Base-by-base conservation (phyloP, 2,888 invertebrate species). In the Invenusta paracnida region DNA sequence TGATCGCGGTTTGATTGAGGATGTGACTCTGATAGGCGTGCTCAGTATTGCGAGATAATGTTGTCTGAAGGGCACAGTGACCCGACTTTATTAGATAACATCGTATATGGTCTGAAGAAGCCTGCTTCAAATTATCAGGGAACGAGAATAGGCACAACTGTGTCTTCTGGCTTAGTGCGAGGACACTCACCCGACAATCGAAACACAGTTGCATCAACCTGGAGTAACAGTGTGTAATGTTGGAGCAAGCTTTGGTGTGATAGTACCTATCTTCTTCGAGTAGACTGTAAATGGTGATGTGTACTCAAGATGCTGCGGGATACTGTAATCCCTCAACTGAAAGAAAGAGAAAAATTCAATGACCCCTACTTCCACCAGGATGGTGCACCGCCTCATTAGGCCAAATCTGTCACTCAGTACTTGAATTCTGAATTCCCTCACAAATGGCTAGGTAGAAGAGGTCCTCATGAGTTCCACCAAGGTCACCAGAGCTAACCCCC, bases 361-460 rank as follows among this genome's bases (percentile, higher is more conserved):
- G 73, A 73, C 73, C 73, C 23, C 73, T 73, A 73, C 73, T 73
- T 73, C 73, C 23, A 73, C 2, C 27, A 73, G 27, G 73, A 23
- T 73, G 73, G 73, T 5, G 73, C 73, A 25, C 73, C 73, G 5
- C 48, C 73, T 23, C 73, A 73, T n/a, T 73, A 73, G 5, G 73
- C 73, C 73, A 73, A 73, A 73, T 73, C 23, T 73, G 73, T 73
- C 73, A 13, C 27, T 25, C 73, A 73, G 73, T 73, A 73, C 73
- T 73, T 73, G 11, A 73, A 73, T 73, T 73, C 73, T 73, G 11
- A 73, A 73, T 73, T 73, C 27, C 73, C 73, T 73, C 73, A 73
- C 73, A 73, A 73, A 73, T 73, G 73, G 25, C 27, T 73, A 73
- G 73, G 73, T 13, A 73, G 73, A 73, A 73, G 73, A 73, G 73